Evolutionary conservation across 2,888 invertebrate species (phyloP).

Genomic region (Thysanoteuthis rhombus): DNA sequence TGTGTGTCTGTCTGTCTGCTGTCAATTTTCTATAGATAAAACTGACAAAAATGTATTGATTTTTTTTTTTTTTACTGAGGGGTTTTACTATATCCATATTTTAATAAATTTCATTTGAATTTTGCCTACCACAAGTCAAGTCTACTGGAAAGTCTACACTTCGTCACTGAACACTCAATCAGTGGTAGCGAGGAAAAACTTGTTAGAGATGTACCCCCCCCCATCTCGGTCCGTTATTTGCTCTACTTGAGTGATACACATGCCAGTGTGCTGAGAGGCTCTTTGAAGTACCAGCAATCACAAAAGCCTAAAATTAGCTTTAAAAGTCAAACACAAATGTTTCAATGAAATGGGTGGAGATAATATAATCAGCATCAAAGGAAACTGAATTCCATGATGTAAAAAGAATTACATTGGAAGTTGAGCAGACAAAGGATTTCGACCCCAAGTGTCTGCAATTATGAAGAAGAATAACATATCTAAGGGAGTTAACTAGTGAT

Average conservation of each 20-base stretch:
- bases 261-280: too few relatives aligned
- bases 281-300: not conserved
- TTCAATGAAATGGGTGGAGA: not conserved
- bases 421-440: not conserved
- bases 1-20: too few relatives aligned
- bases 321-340: constrained; percentile 30
- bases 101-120: too few relatives aligned
- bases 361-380: not conserved
- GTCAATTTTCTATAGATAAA: too few relatives aligned
- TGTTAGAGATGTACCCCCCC: too few relatives aligned
- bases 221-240: not conserved
- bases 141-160: too few relatives aligned
- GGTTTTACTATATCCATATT: too few relatives aligned
- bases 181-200: too few relatives aligned
- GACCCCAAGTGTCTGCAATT: not conserved
- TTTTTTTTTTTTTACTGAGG: too few relatives aligned
- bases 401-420: not conserved
- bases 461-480: not conserved
- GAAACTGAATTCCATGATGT: not conserved
- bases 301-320: not conserved
- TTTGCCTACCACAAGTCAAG: too few relatives aligned
- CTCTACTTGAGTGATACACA: not conserved
- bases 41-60: too few relatives aligned
- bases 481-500: not conserved
- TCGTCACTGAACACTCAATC: too few relatives aligned